Evolutionary conservation across 2,797 vertebrate species (phyloP).

Genomic region (Calcarius lapponicus): DNA sequence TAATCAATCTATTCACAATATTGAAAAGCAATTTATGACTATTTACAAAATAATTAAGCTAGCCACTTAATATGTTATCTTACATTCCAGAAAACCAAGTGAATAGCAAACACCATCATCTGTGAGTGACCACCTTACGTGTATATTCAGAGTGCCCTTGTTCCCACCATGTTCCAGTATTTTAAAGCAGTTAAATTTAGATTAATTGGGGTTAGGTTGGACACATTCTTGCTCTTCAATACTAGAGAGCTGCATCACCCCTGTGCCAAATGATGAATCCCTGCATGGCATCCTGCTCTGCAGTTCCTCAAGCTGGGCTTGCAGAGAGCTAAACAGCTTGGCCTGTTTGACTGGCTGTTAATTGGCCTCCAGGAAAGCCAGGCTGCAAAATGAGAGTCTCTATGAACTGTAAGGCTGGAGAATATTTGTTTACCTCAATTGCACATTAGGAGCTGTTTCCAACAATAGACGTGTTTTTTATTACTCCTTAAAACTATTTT

Average conservation of each 20-base stretch:
- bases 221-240: not conserved
- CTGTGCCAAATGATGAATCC: not conserved
- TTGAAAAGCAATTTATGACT: not conserved
- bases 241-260: not conserved
- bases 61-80: not conserved
- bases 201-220: not conserved
- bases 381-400: constrained; percentile 56
- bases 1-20: not conserved
- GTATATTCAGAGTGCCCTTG: not conserved
- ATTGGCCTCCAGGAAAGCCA: constrained; percentile 64
- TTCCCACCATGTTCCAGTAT: not conserved
- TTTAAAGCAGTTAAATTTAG: not conserved
- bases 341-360: constrained; percentile 56
- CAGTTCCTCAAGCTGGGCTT: constrained; percentile 39
- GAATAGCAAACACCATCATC: constrained; percentile 14
- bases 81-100: not conserved
- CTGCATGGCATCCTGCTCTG: constrained; percentile 15
- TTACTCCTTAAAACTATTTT: constrained; percentile 67
- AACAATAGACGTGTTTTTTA: constrained; percentile 59
- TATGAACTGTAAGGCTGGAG: not conserved
- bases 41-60: not conserved
- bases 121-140: constrained; percentile 63
- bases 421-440: constrained; percentile 48
- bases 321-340: constrained; percentile 52
- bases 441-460: constrained; percentile 55